These are phyloP conservation scores for Eclectus roratus DNA, from an alignment of 2,113 vertebrate genomes.

Conservation along the genomic window DNA sequence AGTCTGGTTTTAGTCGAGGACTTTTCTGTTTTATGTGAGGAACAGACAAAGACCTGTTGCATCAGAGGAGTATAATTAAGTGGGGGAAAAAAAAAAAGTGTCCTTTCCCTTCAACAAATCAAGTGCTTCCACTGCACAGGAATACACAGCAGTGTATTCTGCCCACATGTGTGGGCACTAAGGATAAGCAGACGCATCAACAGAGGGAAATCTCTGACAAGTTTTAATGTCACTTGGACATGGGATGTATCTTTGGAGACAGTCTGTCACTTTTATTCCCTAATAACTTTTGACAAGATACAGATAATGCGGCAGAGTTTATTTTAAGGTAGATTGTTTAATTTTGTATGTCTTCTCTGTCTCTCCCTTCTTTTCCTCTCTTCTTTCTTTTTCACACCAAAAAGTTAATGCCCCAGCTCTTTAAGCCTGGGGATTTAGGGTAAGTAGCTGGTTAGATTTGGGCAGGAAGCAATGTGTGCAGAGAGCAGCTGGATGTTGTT, in stretches of 20 bases:
- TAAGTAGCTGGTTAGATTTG: neutral
- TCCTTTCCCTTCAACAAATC: slow-evolving; percentile 41
- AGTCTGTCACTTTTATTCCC: slow-evolving; percentile 32
- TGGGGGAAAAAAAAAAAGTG: neutral
- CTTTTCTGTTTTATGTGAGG: slow-evolving; percentile 22
- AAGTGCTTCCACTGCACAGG: neutral
- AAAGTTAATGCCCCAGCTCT: neutral
- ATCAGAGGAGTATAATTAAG: neutral
- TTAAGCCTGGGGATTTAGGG: neutral
- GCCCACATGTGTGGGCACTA: neutral
- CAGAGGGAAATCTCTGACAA: slow-evolving; percentile 22
- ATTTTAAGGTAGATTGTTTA: slow-evolving; percentile 14
- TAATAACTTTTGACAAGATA: slow-evolving; percentile 26
- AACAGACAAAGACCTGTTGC: neutral
- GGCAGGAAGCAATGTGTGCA: neutral
- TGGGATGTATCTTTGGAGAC: slow-evolving; percentile 28
- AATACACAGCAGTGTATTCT: neutral
- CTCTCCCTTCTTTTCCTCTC: neutral
- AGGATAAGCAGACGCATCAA: neutral
- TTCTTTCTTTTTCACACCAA: neutral
- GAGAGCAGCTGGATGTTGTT: neutral
- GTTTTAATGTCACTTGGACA: neutral
- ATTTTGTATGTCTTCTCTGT: neutral
- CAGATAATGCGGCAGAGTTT: slow-evolving; percentile 21
- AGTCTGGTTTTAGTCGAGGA: slow-evolving; percentile 8